Conservation (phyloP, 2,113 vertebrate genomes). For the Pseudonaja textilis region DNA sequence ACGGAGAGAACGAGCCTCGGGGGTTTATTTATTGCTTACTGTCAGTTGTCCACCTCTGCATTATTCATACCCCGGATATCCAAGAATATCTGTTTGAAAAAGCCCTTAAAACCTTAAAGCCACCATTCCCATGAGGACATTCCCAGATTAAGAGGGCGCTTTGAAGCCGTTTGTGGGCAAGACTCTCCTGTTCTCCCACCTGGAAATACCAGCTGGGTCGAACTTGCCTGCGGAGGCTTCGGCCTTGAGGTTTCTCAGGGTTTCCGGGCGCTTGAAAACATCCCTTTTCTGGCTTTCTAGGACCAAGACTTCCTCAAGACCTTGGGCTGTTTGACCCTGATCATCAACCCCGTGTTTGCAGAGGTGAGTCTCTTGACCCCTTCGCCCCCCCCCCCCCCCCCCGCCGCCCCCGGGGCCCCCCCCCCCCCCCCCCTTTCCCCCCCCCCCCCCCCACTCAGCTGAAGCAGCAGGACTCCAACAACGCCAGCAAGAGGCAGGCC, state of each 20-base stretch:
- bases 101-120: not conserved
- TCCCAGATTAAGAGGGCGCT: not conserved
- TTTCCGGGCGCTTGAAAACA: not conserved
- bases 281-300: slow-evolving; percentile 58
- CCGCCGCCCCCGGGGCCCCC: not conserved
- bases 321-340: slow-evolving; percentile 82
- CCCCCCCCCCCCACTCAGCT: slow-evolving; percentile 66
- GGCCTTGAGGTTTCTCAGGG: not conserved
- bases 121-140: not conserved
- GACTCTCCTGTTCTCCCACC: not conserved
- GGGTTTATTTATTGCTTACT: not conserved
- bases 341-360: slow-evolving; percentile 89
- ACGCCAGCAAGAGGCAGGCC: slow-evolving; percentile 78
- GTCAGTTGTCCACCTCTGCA: not conserved
- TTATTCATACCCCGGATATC: not conserved
- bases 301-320: slow-evolving; percentile 84
- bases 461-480: slow-evolving; percentile 90
- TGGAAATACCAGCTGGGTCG: not conserved
- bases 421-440: slow-evolving; percentile 18
- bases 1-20: not conserved
- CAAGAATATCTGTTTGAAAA: not conserved
- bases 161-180: not conserved
- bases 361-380: slow-evolving; percentile 76
- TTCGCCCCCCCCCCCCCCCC: not conserved
- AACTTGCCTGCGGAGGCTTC: not conserved